Evolutionary conservation across 1,140 invertebrate genomes (phyloP).

Genomic region (Belonocnema kinseyi): DNA sequence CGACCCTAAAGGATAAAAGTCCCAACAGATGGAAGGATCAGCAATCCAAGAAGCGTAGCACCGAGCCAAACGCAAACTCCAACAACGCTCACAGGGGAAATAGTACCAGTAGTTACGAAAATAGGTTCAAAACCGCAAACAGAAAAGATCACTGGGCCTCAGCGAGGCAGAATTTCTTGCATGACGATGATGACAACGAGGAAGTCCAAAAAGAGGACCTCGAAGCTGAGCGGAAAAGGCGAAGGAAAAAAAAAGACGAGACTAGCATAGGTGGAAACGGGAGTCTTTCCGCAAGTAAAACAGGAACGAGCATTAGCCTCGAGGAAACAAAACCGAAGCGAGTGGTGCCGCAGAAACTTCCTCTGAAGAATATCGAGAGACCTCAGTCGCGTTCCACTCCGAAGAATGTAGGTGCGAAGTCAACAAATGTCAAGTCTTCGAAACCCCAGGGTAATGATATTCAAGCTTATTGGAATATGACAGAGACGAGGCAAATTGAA

Average conservation of each 20-base stretch:
- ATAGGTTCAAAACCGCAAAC: conserved; percentile 60
- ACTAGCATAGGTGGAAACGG: conserved; percentile 50
- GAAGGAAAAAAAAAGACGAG: conserved; percentile 60
- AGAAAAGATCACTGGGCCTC: conserved; percentile 73
- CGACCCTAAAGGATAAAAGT: conserved; percentile 68
- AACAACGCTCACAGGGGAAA: conserved; percentile 60
- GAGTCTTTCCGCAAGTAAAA: conserved; percentile 54
- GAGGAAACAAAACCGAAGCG: conserved; percentile 61
- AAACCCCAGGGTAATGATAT: conserved; percentile 13
- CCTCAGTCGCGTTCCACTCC: conserved; percentile 52
- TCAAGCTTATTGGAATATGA: conserved; percentile 26
- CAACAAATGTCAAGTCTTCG: conserved; percentile 25
- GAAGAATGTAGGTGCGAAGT: conserved; percentile 45
- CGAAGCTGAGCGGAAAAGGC: conserved; percentile 60
- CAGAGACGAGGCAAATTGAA: conserved; percentile 51
- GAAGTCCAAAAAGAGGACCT: conserved; percentile 56
- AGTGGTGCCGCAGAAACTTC: conserved; percentile 64
- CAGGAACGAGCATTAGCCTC: conserved; percentile 38
- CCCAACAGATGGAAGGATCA: conserved; percentile 71
- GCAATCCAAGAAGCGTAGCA: conserved; percentile 62
- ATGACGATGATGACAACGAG: conserved; percentile 61
- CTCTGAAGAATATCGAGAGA: conserved; percentile 63
- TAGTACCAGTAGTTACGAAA: conserved; percentile 58
- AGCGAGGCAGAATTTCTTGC: conserved; percentile 68
- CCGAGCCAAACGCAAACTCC: conserved; percentile 64